A percentile compares a stretch with the other conserved stretches of the same genome.
These are phyloP conservation scores for Ceratitis capitata DNA, from an alignment of 1,140 invertebrate species.

Conservation along the genomic window DNA sequence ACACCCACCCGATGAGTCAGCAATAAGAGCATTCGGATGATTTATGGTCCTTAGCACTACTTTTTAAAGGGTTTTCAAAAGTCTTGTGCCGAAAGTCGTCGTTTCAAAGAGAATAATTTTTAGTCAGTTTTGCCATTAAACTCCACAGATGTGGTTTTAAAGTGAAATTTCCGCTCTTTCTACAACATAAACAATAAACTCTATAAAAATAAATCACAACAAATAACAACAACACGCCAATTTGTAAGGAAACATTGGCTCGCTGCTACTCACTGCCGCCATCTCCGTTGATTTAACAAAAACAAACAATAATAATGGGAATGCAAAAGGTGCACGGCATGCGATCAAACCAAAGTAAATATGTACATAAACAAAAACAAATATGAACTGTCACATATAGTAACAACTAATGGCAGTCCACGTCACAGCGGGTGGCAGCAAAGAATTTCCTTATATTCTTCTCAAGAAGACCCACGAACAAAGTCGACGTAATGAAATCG, in stretches of 20 bases:
- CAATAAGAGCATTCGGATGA: too few relatives aligned
- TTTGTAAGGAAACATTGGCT: conserved; percentile 1
- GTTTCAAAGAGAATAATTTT: too few relatives aligned
- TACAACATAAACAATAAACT: neutral
- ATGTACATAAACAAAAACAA: conserved; percentile 19
- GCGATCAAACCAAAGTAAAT: neutral
- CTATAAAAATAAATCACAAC: too few relatives aligned
- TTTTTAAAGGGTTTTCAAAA: too few relatives aligned
- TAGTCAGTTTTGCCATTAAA: too few relatives aligned
- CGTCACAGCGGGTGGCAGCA: neutral
- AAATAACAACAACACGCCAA: neutral
- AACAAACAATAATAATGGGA: neutral
- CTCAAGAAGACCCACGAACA: neutral
- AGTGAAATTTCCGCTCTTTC: neutral
- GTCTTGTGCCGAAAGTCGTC: too few relatives aligned
- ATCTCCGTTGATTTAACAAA: too few relatives aligned
- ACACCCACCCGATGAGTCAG: too few relatives aligned
- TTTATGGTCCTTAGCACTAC: too few relatives aligned
- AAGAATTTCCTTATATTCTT: neutral
- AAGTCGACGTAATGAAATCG: conserved; percentile 12
- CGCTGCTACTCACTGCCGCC: neutral
- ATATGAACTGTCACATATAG: neutral
- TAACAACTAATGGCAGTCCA: neutral
- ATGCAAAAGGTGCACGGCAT: neutral
- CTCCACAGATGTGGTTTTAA: too few relatives aligned